Evolutionary conservation across 1,140 invertebrate species (phyloP).

Genomic region (Eufriesea mexicana): DNA sequence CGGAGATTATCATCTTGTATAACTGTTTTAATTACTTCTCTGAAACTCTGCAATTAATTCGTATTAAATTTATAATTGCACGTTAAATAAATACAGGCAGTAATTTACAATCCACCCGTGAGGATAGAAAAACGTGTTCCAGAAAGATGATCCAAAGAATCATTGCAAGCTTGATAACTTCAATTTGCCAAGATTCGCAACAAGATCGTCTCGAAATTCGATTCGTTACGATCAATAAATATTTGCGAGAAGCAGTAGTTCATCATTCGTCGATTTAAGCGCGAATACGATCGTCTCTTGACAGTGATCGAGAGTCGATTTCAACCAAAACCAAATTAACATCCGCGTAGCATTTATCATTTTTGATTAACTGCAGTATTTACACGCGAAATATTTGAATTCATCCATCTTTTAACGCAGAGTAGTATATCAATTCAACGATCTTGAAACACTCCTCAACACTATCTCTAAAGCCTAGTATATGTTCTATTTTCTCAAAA

Average conservation of each 20-base stretch:
- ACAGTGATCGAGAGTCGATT: slow-evolving; percentile 2
- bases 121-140: background rate
- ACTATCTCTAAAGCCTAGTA: too few relatives aligned
- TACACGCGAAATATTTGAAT: background rate
- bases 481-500: too few relatives aligned
- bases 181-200: background rate
- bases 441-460: too few relatives aligned
- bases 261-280: background rate
- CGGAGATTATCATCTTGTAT: background rate
- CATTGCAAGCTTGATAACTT: background rate
- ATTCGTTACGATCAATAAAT: slow-evolving; percentile 2
- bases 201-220: background rate
- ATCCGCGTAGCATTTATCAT: background rate
- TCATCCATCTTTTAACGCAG: background rate
- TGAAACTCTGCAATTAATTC: background rate
- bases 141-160: too few relatives aligned
- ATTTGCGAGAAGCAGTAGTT: background rate
- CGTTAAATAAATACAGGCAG: background rate
- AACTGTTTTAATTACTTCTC: background rate
- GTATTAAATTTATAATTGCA: background rate
- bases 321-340: background rate
- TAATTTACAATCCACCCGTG: background rate
- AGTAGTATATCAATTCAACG: too few relatives aligned
- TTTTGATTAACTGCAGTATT: background rate
- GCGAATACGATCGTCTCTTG: background rate